phyloP scores from a whole-genome alignment of 2,888 invertebrate species.

The Caenorhabditis sp. region DNA sequence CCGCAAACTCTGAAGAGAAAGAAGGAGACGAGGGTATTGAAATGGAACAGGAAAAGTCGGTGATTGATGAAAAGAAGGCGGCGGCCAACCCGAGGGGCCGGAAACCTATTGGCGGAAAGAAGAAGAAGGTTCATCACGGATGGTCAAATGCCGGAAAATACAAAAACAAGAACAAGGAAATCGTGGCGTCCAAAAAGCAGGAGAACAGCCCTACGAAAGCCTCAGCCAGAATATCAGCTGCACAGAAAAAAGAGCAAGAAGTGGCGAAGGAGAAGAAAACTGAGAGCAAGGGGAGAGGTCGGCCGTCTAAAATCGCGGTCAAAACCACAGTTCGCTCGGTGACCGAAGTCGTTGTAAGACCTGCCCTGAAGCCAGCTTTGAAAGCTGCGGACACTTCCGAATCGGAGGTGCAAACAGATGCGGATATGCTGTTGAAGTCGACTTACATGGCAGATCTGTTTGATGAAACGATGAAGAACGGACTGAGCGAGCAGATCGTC shows the following conservation, averaged over 20 bases:
- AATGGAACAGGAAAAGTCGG: background rate
- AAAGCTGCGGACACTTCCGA: background rate
- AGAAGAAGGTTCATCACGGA: too few species aligned
- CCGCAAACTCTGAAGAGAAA: background rate
- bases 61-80: background rate
- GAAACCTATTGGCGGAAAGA: background rate
- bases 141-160: too few species aligned
- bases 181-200: too few species aligned
- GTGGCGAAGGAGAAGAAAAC: too few species aligned
- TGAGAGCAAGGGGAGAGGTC: too few species aligned
- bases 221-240: too few species aligned
- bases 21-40: conserved; percentile 1
- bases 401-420: conserved; percentile 12
- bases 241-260: too few species aligned
- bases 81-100: conserved; percentile 11
- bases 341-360: too few species aligned
- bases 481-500: background rate
- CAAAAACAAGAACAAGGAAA: too few species aligned
- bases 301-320: too few species aligned
- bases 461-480: background rate
- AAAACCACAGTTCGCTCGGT: too few species aligned
- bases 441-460: conserved; percentile 4
- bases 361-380: background rate
- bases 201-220: too few species aligned
- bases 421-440: conserved; percentile 10